Evolutionary conservation across 2,797 vertebrate genomes (phyloP), one percentile per base, ranked within the genome.

Genomic region (Echeneis naucrates): DNA sequence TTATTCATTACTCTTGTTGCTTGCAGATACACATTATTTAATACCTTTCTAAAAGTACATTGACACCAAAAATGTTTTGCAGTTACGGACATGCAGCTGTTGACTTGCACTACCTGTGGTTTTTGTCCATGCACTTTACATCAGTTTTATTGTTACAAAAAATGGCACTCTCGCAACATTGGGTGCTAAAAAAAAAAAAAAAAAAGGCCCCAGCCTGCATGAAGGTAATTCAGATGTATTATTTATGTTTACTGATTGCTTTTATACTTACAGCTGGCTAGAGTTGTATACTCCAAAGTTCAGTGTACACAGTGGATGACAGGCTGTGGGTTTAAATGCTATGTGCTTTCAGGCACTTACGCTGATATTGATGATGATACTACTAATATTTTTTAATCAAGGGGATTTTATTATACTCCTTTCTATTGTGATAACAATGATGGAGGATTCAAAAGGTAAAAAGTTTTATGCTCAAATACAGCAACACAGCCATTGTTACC

Each of bases 141-240:
- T 87, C 87, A 74, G 68, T 81, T 91, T 92, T 73, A 89, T 89
- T 87, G 83, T 91, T 83, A 73, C 80, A 84, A 84, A 91, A 91
- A 92, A 88, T 84, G 67, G 85, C 78, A 81, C 83, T 83, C 80
- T 81, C 81, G 84, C 84, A 80, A 84, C 64, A 68, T 40, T 47
- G 68, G 37, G 38, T 10, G 59, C 66, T 26, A 30, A 48, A 13
- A 72, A 78, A 58, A 82, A n/a, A n/a, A n/a, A n/a, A n/a, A n/a
- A n/a, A 69, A 83, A 62, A 86, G 75, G 55, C 78, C 75, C 57
- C 68, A 72, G 77, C 32, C 75, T 90, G 84, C 84, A 92, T 65
- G 75, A 89, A 92, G 84, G 88, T 92, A 89, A 85, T 84, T 81
- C 57, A 78, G 70, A 92, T 94, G 88, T 86, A 92, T 94, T 90